Evolutionary conservation across 1,140 invertebrate species (phyloP).

Genomic region (Zophobas morio): DNA sequence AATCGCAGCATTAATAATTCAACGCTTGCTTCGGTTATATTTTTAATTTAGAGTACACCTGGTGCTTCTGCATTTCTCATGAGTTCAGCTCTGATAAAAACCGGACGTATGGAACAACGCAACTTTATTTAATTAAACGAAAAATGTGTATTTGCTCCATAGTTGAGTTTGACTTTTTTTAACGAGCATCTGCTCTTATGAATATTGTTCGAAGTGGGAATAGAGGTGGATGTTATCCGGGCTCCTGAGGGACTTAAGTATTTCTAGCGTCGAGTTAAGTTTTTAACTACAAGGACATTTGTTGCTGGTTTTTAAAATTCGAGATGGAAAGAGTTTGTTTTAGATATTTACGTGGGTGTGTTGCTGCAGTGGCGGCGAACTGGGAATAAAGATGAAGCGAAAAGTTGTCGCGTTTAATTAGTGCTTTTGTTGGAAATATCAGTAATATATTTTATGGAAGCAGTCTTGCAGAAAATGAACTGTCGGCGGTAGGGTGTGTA

Average conservation of each 20-base stretch:
- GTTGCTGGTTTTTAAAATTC: constrained; percentile 12
- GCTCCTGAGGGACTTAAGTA: neutral
- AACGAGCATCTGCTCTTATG: neutral
- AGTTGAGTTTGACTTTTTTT: neutral
- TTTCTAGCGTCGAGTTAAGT: constrained; percentile 17
- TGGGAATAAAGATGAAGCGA: too few species aligned
- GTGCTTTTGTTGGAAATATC: too few species aligned
- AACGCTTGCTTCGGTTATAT: neutral
- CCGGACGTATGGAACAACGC: neutral
- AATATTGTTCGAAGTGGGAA: constrained; percentile 3
- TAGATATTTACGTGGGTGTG: too few species aligned
- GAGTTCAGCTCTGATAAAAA: neutral
- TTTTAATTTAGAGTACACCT: constrained; percentile 3
- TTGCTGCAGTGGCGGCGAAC: too few species aligned
- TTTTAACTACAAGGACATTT: neutral
- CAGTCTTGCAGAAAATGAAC: too few species aligned
- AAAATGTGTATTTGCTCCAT: neutral
- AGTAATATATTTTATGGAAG: too few species aligned
- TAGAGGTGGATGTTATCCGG: neutral
- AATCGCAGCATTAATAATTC: constrained; percentile 1
- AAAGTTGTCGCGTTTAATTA: too few species aligned
- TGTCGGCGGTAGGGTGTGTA: too few species aligned
- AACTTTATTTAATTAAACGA: neutral
- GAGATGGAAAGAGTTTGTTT: neutral
- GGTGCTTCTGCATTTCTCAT: neutral